These are phyloP conservation scores for Ameiurus melas DNA, from an alignment of 2,113 vertebrate genomes.

Conservation along the genomic window DNA sequence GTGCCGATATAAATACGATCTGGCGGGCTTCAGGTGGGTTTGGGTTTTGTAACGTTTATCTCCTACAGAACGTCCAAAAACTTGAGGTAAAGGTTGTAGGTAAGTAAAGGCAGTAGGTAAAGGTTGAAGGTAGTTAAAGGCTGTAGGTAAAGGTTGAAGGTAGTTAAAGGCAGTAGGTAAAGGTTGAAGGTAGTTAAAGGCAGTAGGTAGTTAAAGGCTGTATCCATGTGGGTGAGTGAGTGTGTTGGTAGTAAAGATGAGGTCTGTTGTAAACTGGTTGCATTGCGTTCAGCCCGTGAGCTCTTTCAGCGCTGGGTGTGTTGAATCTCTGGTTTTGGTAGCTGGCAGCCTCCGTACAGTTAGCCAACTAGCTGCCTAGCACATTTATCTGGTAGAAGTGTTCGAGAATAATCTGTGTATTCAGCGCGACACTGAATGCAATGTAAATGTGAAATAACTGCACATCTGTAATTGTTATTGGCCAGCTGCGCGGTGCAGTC, in stretches of 20 bases:
- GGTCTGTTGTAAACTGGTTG: neutral
- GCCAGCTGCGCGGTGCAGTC: neutral
- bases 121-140: too few relatives aligned
- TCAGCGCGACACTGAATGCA: neutral
- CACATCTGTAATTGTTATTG: neutral
- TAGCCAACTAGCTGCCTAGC: neutral
- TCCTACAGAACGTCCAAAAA: too few relatives aligned
- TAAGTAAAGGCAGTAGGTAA: too few relatives aligned
- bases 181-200: too few relatives aligned
- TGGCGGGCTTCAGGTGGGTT: neutral
- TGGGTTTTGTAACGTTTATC: neutral
- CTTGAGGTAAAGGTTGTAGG: neutral
- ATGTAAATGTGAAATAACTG: neutral
- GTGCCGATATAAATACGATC: neutral
- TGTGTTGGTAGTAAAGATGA: too few relatives aligned
- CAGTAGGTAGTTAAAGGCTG: neutral
- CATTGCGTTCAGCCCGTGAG: neutral
- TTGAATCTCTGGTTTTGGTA: neutral
- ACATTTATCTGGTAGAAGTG: too few relatives aligned
- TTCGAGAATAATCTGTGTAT: neutral
- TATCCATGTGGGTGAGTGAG: neutral
- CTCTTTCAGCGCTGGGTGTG: neutral
- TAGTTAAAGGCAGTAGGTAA: too few relatives aligned
- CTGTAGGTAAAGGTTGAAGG: neutral
- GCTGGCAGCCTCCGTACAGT: neutral